Conservation (phyloP, 2,797 vertebrate species). For the Miichthys miiuy region DNA sequence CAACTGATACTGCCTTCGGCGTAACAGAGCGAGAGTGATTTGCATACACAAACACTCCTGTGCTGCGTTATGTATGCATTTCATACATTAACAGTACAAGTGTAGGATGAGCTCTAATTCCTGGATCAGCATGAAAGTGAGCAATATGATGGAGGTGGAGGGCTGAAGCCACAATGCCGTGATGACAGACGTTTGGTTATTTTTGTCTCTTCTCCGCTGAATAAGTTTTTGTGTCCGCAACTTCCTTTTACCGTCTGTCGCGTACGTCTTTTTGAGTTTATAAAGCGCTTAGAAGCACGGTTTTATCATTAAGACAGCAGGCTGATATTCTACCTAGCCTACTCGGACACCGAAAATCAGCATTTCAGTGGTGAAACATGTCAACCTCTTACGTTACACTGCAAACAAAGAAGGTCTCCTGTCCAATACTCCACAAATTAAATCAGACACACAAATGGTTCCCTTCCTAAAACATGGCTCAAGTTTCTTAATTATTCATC, state of each 20-base stretch:
- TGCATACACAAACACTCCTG: conserved; percentile 69
- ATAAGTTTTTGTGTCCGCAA: not conserved
- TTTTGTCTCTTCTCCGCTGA: conserved; percentile 15
- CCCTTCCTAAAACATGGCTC: not conserved
- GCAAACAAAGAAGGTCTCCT: not conserved
- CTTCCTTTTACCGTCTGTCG: not conserved
- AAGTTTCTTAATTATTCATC: not conserved
- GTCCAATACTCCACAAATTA: not conserved
- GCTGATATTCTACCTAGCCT: not conserved
- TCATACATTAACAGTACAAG: conserved; percentile 15
- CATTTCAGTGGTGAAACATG: not conserved
- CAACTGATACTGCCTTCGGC: conserved; percentile 68
- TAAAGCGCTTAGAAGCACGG: not conserved
- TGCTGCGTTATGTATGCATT: conserved; percentile 29
- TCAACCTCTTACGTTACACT: not conserved
- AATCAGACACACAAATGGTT: not conserved
- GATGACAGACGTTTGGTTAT: conserved; percentile 21
- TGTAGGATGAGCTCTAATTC: conserved; percentile 36
- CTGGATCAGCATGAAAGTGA: conserved; percentile 31
- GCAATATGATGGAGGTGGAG: conserved; percentile 10
- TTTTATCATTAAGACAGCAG: not conserved
- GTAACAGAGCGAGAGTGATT: conserved; percentile 56
- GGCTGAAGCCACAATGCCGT: conserved; percentile 26
- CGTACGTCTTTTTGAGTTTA: not conserved
- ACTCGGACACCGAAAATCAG: not conserved